Conservation (phyloP, 2,113 vertebrate species). For the Herpailurus yagouaroundi region DNA sequence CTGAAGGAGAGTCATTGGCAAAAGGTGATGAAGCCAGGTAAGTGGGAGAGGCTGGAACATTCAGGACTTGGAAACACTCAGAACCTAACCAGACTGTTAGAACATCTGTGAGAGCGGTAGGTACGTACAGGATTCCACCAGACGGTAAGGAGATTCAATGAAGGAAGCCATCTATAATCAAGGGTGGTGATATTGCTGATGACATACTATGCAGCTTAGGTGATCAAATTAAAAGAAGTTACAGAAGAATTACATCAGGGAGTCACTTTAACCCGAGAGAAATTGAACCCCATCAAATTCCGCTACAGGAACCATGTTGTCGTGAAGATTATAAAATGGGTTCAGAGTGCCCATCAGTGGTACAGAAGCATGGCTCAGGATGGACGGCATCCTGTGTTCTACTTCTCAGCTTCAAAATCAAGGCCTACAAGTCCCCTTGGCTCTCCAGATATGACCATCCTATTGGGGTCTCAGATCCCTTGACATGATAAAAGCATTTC, state of each 20-base stretch:
- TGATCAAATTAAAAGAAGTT: neutral
- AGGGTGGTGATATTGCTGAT: neutral
- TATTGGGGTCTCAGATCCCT: neutral
- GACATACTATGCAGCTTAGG: neutral
- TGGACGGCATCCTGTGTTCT: neutral
- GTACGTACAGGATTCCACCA: neutral
- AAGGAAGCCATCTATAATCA: neutral
- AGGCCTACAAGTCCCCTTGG: neutral
- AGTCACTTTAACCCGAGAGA: neutral
- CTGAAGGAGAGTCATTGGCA: neutral
- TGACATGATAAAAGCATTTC: neutral
- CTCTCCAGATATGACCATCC: neutral
- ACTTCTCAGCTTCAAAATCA: neutral
- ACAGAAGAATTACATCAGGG: neutral
- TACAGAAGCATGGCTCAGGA: too few relatives aligned
- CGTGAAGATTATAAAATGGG: neutral
- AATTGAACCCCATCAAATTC: neutral
- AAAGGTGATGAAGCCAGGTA: neutral
- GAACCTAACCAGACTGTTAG: neutral
- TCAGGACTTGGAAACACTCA: neutral
- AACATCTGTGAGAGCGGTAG: neutral
- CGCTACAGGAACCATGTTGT: neutral
- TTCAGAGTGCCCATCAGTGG: neutral
- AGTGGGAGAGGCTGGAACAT: neutral
- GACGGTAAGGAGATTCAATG: neutral